Conservation (phyloP, 2,113 vertebrate genomes). For the Dryoscopus gambensis region DNA sequence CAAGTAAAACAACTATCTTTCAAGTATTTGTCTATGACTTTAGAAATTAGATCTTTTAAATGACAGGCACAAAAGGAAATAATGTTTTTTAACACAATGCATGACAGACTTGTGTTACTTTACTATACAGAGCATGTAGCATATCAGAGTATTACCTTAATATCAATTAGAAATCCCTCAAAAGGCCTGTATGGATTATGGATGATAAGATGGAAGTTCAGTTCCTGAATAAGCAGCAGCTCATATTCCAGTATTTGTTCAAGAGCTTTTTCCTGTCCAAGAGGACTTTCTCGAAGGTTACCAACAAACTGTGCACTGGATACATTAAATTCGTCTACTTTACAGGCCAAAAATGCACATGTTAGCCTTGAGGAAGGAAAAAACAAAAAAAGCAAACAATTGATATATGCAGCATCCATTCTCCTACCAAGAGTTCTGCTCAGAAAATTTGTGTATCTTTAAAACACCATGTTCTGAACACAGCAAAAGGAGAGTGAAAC, state of each 20-base stretch:
- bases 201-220: constrained; percentile 95
- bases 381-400: not conserved
- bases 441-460: not conserved
- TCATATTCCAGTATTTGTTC: constrained; percentile 96
- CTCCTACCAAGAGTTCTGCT: not conserved
- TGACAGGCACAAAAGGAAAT: not conserved
- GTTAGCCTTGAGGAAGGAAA: constrained; percentile 80
- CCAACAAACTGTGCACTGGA: constrained; percentile 92
- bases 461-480: not conserved
- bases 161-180: constrained; percentile 93
- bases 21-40: not conserved
- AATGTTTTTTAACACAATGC: not conserved
- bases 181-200: constrained; percentile 94
- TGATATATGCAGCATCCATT: not conserved
- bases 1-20: not conserved
- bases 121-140: rapidly evolving
- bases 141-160: constrained; percentile 79
- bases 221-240: constrained; percentile 91
- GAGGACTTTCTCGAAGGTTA: constrained; percentile 87
- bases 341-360: constrained; percentile 90
- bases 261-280: constrained; percentile 83
- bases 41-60: not conserved
- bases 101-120: rapidly evolving
- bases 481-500: not conserved
- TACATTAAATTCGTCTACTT: constrained; percentile 98